Conservation (phyloP, 2,888 invertebrate genomes). For the Actias luna region DNA sequence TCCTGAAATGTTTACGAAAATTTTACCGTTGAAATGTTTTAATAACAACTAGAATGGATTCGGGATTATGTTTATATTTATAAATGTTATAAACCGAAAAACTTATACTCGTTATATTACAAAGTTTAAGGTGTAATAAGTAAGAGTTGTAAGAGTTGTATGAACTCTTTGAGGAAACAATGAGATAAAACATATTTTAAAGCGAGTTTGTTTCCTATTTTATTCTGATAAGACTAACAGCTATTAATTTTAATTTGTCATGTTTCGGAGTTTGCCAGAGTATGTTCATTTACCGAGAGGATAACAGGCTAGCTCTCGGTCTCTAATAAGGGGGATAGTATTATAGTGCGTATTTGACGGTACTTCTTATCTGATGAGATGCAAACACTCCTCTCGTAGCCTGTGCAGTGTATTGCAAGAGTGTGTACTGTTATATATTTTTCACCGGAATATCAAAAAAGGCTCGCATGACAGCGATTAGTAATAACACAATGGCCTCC, state of each 20-base stretch:
- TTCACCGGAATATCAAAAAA: too few relatives aligned
- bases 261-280: too few relatives aligned
- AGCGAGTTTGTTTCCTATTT: not conserved
- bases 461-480: too few relatives aligned
- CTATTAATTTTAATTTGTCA: not conserved
- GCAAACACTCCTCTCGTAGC: too few relatives aligned
- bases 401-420: too few relatives aligned
- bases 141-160: not conserved
- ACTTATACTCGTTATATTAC: not conserved
- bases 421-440: too few relatives aligned
- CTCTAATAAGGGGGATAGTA: too few relatives aligned
- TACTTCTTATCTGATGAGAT: too few relatives aligned
- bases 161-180: not conserved
- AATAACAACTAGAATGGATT: not conserved
- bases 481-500: too few relatives aligned
- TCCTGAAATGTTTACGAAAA: conserved; percentile 15
- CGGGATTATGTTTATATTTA: not conserved
- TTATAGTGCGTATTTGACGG: too few relatives aligned
- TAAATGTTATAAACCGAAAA: not conserved
- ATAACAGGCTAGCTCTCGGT: too few relatives aligned
- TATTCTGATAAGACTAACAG: not conserved
- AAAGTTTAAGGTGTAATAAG: not conserved
- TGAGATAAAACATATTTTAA: not conserved
- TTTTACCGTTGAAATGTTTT: not conserved
- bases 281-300: too few relatives aligned